A percentile compares a stretch with the other conserved stretches of the same genome.
These are phyloP conservation scores for Capitulum mitella DNA, from an alignment of 2,888 invertebrate genomes.

Conservation along the genomic window DNA sequence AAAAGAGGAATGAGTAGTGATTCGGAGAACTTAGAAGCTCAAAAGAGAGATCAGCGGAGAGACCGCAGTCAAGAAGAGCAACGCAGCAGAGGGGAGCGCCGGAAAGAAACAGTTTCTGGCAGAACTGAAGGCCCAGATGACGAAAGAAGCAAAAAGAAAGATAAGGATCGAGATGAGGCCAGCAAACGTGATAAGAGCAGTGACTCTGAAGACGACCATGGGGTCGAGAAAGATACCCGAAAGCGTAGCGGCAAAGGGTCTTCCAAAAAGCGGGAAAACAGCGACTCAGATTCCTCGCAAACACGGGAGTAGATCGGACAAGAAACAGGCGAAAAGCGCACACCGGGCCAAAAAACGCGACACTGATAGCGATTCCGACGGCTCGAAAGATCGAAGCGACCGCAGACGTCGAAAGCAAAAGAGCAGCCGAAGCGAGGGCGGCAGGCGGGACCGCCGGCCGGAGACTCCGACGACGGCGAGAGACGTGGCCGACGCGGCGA, in stretches of 20 bases:
- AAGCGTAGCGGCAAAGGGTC: no score
- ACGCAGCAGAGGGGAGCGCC: no score
- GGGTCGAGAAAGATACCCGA: no score
- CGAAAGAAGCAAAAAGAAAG: not conserved
- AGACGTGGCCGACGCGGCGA: not conserved
- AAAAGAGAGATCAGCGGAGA: no score
- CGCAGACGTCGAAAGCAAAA: no score
- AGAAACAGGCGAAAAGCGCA: slow-evolving; percentile 25
- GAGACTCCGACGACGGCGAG: not conserved
- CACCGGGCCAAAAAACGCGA: slow-evolving; percentile 18
- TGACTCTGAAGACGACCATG: slow-evolving; percentile 31
- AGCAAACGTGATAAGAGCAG: slow-evolving; percentile 20
- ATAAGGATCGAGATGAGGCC: not conserved
- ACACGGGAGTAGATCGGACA: no score
- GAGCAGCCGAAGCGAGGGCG: no score
- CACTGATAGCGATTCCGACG: not conserved
- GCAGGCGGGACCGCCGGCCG: not conserved
- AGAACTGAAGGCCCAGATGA: no score
- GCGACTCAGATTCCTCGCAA: no score
- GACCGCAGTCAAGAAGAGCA: no score
- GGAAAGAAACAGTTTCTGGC: no score
- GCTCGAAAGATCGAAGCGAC: not conserved
- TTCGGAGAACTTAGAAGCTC: slow-evolving; percentile 1
- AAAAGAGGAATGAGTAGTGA: not conserved
- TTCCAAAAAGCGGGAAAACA: no score